Evolutionary conservation across 2,113 vertebrate species (phyloP).

Genomic region (Prinia subflava): DNA sequence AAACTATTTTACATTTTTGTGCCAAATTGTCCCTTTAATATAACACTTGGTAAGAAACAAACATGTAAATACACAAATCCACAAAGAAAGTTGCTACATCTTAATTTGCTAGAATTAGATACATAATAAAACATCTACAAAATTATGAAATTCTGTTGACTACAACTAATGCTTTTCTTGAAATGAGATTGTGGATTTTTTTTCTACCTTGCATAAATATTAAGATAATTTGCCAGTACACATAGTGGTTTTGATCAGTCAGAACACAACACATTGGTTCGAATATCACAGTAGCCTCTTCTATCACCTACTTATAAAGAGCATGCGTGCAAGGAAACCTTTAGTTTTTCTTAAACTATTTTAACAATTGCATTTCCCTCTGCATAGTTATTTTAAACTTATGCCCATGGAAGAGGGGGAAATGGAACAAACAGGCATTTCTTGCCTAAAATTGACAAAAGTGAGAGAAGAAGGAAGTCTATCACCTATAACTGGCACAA

Average conservation of each 20-base stretch:
- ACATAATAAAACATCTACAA: background rate
- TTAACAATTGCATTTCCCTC: background rate
- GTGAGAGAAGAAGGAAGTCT: background rate
- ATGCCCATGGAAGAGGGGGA: background rate
- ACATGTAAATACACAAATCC: background rate
- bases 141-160: background rate
- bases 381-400: background rate
- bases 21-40: background rate
- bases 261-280: background rate
- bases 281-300: background rate
- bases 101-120: background rate
- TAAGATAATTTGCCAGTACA: background rate
- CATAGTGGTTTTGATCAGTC: background rate
- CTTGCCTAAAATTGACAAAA: background rate
- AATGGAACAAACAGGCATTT: background rate
- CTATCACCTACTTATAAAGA: background rate
- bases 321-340: background rate
- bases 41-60: background rate
- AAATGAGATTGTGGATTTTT: fast-evolving
- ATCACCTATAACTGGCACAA: background rate
- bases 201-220: background rate
- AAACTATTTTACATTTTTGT: background rate
- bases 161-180: background rate
- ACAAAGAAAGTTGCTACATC: background rate
- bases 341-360: background rate